phyloP scores from a whole-genome alignment of 2,888 invertebrate genomes.

The Perizoma affinitatum region DNA sequence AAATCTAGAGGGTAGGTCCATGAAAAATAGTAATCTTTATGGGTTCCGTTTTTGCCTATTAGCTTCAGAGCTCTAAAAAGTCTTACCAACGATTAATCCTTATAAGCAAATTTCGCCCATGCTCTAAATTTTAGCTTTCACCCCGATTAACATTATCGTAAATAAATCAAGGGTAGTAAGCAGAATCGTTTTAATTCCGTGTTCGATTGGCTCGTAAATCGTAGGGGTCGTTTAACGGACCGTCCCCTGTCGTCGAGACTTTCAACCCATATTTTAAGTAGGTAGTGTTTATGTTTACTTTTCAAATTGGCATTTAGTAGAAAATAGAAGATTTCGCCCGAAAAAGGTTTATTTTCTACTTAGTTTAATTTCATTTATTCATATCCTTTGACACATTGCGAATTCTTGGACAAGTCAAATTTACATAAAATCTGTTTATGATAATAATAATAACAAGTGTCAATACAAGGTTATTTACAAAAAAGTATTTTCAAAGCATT shows the following conservation, averaged over 20 bases:
- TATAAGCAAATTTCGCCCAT: slow-evolving; percentile 21
- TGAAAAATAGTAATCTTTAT: too few species aligned
- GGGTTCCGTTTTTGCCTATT: too few species aligned
- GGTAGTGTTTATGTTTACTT: slow-evolving; percentile 20
- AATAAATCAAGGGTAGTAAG: slow-evolving; percentile 38
- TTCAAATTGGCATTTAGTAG: slow-evolving; percentile 13
- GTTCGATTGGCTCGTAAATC: slow-evolving; percentile 40
- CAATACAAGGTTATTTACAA: too few species aligned
- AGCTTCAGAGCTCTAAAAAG: not conserved
- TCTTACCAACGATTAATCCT: slow-evolving; percentile 11
- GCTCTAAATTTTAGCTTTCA: slow-evolving; percentile 21
- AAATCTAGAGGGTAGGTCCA: too few species aligned
- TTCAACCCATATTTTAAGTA: slow-evolving; percentile 20
- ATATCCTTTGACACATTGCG: too few species aligned
- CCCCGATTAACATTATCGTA: slow-evolving; percentile 27
- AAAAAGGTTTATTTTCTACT: slow-evolving; percentile 8
- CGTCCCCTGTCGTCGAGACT: slow-evolving; percentile 19
- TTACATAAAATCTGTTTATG: too few species aligned
- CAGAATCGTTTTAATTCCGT: slow-evolving; percentile 37
- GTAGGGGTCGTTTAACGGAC: slow-evolving; percentile 26
- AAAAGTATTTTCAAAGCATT: too few species aligned
- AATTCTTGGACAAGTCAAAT: too few species aligned
- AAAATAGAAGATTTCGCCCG: not conserved
- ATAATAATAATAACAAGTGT: too few species aligned
- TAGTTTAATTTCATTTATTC: too few species aligned